Evolutionary conservation across 2,888 invertebrate species (phyloP), one percentile per base, ranked within the genome.

Genomic region (Aromia moschata): DNA sequence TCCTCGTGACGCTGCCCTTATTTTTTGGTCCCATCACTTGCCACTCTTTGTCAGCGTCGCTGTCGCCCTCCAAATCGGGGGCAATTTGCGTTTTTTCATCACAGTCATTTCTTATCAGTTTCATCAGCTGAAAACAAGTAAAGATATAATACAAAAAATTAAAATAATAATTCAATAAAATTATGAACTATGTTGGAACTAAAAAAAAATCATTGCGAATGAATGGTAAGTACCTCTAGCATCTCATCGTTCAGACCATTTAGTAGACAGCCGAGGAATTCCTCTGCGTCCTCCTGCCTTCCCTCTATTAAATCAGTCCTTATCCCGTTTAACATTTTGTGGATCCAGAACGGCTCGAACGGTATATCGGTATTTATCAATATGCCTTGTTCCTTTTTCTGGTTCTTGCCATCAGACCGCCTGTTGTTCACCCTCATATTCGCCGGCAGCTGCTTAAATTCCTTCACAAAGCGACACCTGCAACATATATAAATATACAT

Each of bases 231-330:
- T 73, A 93, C 92, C 85, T 95, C 94, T 1, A 94, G 85, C 95
- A 98, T 96, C 83, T 98, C 98, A 80, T 98, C 98, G 77, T 97
- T 96, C 55, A 98, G 86, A 17, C 93, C 93, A 82, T 97, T 98
- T 16, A 98, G 85, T 62, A 98, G 85, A 78, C 93, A 94, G 4
- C 95, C 93, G 1, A 98, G 85, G 82, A 98, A 97, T 79, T 98
- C 98, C 80, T 98, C 98, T 0, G 98, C 98, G 82, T 98, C 98
- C 78, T 98, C 97, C 80, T 98, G 98, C 14, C 94, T 85, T 0
- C 96, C 97, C 79, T 94, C 94, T 51, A 93, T 90, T 38, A 89
- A 85, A 64, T 87, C 87, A n/a, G 85, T 85, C 70, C 89, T 87
- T 31, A 91, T 87, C 40, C 91, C 90, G 64, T 91, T 87, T 74